Conservation (phyloP, 2,797 vertebrate species). For the Borostomias antarcticus region DNA sequence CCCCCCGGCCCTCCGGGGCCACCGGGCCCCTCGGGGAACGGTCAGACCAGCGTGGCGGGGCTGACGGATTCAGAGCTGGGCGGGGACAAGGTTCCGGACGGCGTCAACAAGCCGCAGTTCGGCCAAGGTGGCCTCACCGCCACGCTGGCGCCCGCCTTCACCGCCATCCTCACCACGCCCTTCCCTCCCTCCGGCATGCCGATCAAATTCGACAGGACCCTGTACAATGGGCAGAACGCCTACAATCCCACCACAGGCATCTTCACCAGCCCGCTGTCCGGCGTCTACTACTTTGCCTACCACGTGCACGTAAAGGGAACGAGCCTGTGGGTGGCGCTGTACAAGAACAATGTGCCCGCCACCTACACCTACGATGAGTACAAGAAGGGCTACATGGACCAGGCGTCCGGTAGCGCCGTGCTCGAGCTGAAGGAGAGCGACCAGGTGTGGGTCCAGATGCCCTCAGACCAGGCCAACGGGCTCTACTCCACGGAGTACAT, state of each 20-base stretch:
- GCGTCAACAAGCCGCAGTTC: constrained; percentile 82
- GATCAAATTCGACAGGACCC: constrained; percentile 95
- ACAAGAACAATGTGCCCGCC: constrained; percentile 99
- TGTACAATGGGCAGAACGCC: constrained; percentile 96
- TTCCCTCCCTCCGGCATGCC: constrained; percentile 96
- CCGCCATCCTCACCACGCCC: constrained; percentile 92
- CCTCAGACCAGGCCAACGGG: constrained; percentile 97
- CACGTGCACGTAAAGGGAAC: constrained; percentile 99
- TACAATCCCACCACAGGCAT: constrained; percentile 92
- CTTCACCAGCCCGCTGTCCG: constrained; percentile 92
- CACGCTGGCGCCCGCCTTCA: constrained; percentile 89
- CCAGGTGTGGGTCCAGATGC: constrained; percentile 99
- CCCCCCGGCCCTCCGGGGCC: constrained; percentile 89
- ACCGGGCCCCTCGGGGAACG: constrained; percentile 88
- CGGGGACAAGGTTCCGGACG: constrained; percentile 84
- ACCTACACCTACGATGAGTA: constrained; percentile 99
- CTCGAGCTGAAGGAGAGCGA: constrained; percentile 96
- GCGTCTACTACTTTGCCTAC: constrained; percentile 98
- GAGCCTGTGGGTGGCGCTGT: constrained; percentile 97
- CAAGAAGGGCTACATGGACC: constrained; percentile 99
- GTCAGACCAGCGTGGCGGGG: constrained; percentile 85
- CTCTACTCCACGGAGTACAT: constrained; percentile 98
- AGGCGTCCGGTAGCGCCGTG: constrained; percentile 97
- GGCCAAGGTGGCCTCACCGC: constrained; percentile 87
- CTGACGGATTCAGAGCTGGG: constrained; percentile 84